phyloP scores from a whole-genome alignment of 2,797 vertebrate species.

The Cephalopachus bancanus region DNA sequence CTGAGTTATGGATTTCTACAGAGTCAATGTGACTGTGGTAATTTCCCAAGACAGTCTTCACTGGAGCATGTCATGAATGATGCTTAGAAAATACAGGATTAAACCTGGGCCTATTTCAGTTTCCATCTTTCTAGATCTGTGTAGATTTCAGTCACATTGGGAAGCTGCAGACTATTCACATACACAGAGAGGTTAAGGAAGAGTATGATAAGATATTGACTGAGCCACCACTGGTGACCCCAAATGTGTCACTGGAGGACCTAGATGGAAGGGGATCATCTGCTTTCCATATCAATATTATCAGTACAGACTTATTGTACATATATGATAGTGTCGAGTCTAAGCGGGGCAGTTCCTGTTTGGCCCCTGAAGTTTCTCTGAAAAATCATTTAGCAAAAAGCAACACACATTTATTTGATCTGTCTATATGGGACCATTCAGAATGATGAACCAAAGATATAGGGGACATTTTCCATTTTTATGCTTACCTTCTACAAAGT shows the following conservation, averaged over 20 bases:
- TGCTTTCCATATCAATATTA: background rate
- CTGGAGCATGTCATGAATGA: slow-evolving; percentile 25
- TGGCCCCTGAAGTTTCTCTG: too few species aligned
- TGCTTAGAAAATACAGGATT: slow-evolving; percentile 36
- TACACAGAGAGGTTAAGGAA: background rate
- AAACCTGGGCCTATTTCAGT: slow-evolving; percentile 3
- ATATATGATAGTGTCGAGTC: background rate
- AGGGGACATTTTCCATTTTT: too few species aligned
- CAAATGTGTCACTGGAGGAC: background rate
- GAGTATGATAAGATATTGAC: background rate
- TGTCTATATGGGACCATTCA: too few species aligned
- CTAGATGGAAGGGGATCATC: background rate
- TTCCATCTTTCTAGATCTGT: slow-evolving; percentile 8
- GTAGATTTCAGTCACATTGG: background rate
- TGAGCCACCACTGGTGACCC: background rate
- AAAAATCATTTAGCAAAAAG: too few species aligned
- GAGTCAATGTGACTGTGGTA: slow-evolving; percentile 63
- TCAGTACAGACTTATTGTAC: background rate
- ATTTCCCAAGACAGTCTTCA: slow-evolving; percentile 69
- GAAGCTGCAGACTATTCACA: background rate
- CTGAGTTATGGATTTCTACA: slow-evolving; percentile 67
- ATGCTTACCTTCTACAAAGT: too few species aligned
- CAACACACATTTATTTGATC: too few species aligned
- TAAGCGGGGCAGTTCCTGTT: too few species aligned
- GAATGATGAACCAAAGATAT: too few species aligned